phyloP scores from a whole-genome alignment of 1,140 invertebrate species.

The Sycobia sp. region DNA sequence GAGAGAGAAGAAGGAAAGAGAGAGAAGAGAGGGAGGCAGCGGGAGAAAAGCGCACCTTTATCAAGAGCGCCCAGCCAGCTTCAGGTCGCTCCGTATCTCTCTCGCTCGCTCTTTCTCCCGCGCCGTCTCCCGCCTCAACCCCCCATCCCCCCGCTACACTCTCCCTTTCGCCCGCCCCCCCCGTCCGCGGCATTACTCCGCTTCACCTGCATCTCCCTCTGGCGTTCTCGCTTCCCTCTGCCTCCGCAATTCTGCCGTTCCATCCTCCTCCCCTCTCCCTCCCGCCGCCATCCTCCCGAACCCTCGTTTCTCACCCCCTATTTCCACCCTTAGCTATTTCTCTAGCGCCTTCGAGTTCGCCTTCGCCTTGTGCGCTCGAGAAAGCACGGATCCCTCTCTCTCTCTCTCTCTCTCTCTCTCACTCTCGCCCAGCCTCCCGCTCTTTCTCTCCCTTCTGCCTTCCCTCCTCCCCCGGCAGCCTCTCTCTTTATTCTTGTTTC shows the following conservation, averaged over 20 bases:
- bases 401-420: slow-evolving; percentile 7
- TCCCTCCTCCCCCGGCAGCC: slow-evolving; percentile 21
- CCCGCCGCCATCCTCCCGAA: neutral
- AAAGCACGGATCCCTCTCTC: slow-evolving; percentile 3
- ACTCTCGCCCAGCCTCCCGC: slow-evolving; percentile 35
- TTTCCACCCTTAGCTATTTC: slow-evolving; percentile 40
- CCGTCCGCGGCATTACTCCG: slow-evolving; percentile 16
- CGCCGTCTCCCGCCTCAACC: neutral
- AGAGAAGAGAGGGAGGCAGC: neutral
- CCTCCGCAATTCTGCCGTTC: neutral
- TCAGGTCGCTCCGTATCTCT: slow-evolving; percentile 20
- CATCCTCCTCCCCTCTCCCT: too few species aligned
- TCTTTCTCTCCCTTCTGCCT: slow-evolving; percentile 28
- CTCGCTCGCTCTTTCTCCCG: slow-evolving; percentile 20
- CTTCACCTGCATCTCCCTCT: slow-evolving; percentile 33
- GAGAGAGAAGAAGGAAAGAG: neutral
- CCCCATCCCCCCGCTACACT: neutral
- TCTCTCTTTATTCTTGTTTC: slow-evolving; percentile 36
- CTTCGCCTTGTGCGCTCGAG: slow-evolving; percentile 22
- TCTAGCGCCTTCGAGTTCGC: slow-evolving; percentile 21
- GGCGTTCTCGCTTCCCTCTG: slow-evolving; percentile 1
- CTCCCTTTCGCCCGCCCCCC: neutral
- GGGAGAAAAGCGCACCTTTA: slow-evolving; percentile 56
- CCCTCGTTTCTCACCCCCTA: too few species aligned
- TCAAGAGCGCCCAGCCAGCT: slow-evolving; percentile 56